Percentiles rank a stretch among this genome's conserved stretches.
These are phyloP conservation scores for Drosophila tanythrix DNA, from an alignment of 2,888 invertebrate genomes.

Conservation along the genomic window DNA sequence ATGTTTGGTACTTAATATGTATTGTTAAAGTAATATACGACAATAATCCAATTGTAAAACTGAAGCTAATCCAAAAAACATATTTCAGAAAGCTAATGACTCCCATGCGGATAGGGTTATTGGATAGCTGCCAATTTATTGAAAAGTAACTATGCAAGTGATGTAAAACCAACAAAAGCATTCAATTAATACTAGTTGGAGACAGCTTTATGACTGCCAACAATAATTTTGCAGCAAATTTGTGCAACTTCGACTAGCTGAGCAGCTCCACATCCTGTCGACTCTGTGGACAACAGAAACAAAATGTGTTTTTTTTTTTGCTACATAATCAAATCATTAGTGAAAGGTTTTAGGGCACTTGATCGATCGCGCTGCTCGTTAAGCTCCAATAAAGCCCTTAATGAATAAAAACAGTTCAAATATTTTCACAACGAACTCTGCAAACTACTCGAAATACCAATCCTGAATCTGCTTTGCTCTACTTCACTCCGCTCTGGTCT, in stretches of 20 bases:
- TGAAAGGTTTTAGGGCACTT: constrained; percentile 82
- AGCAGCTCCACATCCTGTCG: constrained; percentile 12
- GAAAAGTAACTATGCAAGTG: constrained; percentile 4
- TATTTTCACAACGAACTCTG: constrained; percentile 74
- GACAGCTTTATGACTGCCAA: constrained; percentile 58
- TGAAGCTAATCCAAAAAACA: not conserved
- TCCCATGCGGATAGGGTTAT: not conserved
- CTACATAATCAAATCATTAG: constrained; percentile 80
- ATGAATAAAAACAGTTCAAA: constrained; percentile 74
- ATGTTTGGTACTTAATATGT: not conserved
- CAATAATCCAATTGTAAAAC: not conserved
- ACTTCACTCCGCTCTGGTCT: not conserved
- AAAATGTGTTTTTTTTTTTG: constrained; percentile 30
- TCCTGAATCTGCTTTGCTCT: constrained; percentile 17
- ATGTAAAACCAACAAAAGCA: constrained; percentile 23
- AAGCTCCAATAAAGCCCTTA: constrained; percentile 75
- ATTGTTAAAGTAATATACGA: not conserved
- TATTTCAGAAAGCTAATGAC: not conserved
- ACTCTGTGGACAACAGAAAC: constrained; percentile 7
- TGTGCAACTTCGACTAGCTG: constrained; percentile 19
- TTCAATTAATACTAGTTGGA: constrained; percentile 61
- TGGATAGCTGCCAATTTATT: not conserved
- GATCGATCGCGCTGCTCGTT: constrained; percentile 76
- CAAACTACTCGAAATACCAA: constrained; percentile 27
- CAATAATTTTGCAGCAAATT: constrained; percentile 59